Conservation (phyloP, 2,888 invertebrate species). For the Meloe dianella region DNA sequence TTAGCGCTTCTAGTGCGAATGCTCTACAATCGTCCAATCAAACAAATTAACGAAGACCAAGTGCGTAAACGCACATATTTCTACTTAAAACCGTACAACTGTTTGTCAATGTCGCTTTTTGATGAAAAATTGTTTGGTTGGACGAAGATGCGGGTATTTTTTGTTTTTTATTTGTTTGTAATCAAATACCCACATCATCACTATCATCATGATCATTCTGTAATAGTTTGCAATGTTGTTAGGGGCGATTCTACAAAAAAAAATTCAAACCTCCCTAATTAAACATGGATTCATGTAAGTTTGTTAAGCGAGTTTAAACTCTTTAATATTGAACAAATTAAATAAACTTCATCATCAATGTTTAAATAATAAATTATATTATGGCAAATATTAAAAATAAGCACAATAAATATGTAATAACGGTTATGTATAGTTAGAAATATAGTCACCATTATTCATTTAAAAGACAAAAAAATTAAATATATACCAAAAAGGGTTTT, state of each 20-base stretch:
- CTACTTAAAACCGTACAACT: constrained; percentile 25
- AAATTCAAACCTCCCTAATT: neutral
- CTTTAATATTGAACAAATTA: neutral
- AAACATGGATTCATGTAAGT: neutral
- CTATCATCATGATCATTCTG: constrained; percentile 10
- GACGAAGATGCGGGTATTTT: constrained; percentile 40
- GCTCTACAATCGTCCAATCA: constrained; percentile 39
- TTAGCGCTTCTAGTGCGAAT: neutral
- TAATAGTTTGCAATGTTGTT: constrained; percentile 25
- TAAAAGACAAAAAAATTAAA: constrained; percentile 10
- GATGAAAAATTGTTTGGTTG: constrained; percentile 44
- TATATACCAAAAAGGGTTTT: constrained; percentile 36
- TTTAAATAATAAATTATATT: constrained; percentile 46
- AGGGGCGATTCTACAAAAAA: constrained; percentile 8
- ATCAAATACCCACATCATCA: constrained; percentile 31
- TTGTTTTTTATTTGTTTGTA: constrained; percentile 25
- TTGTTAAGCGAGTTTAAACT: constrained; percentile 48
- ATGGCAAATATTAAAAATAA: constrained; percentile 55
- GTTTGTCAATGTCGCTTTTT: constrained; percentile 48
- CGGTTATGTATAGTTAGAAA: constrained; percentile 48
- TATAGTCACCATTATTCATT: constrained; percentile 37
- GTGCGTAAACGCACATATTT: constrained; percentile 46
- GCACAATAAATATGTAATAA: constrained; percentile 53
- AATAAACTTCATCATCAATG: constrained; percentile 50
- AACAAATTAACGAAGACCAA: constrained; percentile 45